phyloP scores from a whole-genome alignment of 2,888 invertebrate species.

The Hesperia comma region DNA sequence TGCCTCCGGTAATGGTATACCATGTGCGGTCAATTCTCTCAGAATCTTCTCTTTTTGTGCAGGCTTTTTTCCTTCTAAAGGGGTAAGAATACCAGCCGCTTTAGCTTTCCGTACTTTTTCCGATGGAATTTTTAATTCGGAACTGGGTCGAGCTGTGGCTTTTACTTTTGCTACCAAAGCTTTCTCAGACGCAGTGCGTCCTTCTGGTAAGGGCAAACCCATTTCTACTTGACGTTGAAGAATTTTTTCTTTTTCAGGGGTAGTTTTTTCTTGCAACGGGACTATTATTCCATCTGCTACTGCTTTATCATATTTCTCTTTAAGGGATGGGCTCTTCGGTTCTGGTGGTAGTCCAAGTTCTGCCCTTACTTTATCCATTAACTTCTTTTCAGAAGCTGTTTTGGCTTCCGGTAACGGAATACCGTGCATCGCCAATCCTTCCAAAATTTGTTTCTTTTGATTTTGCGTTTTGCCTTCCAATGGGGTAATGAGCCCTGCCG shows the following conservation, averaged over 20 bases:
- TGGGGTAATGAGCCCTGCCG: constrained; percentile 49
- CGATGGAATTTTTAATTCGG: constrained; percentile 13
- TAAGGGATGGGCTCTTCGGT: constrained; percentile 36
- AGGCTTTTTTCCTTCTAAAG: constrained; percentile 43
- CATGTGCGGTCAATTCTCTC: constrained; percentile 41
- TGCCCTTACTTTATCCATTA: constrained; percentile 39
- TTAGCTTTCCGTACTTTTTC: constrained; percentile 38
- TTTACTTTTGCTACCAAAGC: constrained; percentile 38
- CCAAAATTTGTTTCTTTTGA: constrained; percentile 47
- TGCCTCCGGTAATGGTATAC: constrained; percentile 46
- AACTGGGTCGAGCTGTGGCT: constrained; percentile 1
- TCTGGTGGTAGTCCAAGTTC: constrained; percentile 37
- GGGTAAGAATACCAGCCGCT: constrained; percentile 49
- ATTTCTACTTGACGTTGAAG: constrained; percentile 42
- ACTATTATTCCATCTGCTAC: constrained; percentile 47
- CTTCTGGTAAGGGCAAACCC: constrained; percentile 31
- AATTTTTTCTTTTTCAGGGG: constrained; percentile 47
- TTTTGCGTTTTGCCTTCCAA: constrained; percentile 41
- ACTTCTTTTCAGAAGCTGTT: constrained; percentile 38
- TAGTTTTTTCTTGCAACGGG: constrained; percentile 45
- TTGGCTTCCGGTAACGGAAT: constrained; percentile 38
- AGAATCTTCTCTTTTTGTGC: constrained; percentile 48
- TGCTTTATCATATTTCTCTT: constrained; percentile 44
- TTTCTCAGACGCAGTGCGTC: constrained; percentile 47
- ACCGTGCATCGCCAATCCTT: constrained; percentile 31